Evolutionary conservation across 2,797 vertebrate genomes (phyloP), one percentile per base, ranked within the genome.

Genomic region (Petrocephalus schoutedeni): DNA sequence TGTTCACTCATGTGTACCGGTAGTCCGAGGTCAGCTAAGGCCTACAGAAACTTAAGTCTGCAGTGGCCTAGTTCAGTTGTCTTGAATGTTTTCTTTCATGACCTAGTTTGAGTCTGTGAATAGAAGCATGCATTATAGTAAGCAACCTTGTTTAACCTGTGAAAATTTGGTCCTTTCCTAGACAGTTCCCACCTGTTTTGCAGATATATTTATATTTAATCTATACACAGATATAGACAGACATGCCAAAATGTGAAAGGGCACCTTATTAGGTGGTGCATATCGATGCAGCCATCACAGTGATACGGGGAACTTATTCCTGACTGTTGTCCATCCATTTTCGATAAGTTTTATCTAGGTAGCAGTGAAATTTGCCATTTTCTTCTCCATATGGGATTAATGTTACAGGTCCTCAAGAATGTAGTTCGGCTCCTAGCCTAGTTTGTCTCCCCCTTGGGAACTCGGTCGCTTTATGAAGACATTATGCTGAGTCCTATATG

Each of bases 71-170:
- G 54, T 58, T 54, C 28, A 10, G 16, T 54, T 51, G 49, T 83
- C 84, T 58, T 59, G 84, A 86, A 32, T 58, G 28, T 32, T 59
- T 36, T 86, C 28, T 58, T 86, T 41, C 41, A n/a, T 80, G 74
- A 80, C 74, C 74, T 41, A 58, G 10, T 58, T 41, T 58, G 53
- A 59, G 84, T 59, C 51, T 85, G 51, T 54, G 49, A 54, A 32
- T 85, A 54, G 19, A 56, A 83, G 80, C 49, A 54, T 54, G 80
- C 80, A 83, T 83, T 83, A 49, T 21, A 83, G 80, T 51, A 54
- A 54, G 51, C 80, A 83, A 80, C 74, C 74, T 83, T 28, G 10
- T 83, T 83, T 83, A 51, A 51, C 45, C 45, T 82, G 77, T 51
- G 36, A 21, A 83, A 83, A 83, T 54, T 12, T n/a, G 1, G 51